Conservation (phyloP, 2,113 vertebrate species). For the Hippocampus mohnikei region DNA sequence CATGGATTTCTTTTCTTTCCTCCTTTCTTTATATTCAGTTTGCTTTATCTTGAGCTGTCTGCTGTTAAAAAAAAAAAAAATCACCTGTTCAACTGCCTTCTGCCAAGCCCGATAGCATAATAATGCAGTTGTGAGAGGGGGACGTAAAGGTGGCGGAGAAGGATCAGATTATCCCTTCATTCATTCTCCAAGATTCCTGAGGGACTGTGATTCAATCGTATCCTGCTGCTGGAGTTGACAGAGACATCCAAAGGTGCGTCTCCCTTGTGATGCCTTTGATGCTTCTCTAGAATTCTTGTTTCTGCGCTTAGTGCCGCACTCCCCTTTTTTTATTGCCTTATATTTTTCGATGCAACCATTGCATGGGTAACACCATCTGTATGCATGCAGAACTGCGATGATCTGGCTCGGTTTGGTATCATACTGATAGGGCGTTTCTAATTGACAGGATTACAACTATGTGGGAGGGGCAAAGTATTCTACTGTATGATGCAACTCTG, state of each 20-base stretch:
- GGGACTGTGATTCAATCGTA: slow-evolving; percentile 45
- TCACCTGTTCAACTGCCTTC: slow-evolving; percentile 13
- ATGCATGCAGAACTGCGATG: background rate
- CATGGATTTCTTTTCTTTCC: slow-evolving; percentile 33
- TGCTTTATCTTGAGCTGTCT: slow-evolving; percentile 8
- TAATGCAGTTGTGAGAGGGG: background rate
- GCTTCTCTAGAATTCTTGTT: slow-evolving; percentile 18
- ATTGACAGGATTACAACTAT: too few relatives aligned
- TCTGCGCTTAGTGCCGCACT: background rate
- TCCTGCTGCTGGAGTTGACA: slow-evolving; percentile 41
- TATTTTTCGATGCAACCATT: background rate
- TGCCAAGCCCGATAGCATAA: slow-evolving; percentile 15
- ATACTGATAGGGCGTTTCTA: too few relatives aligned
- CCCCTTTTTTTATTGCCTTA: background rate
- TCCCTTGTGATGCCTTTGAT: slow-evolving; percentile 36
- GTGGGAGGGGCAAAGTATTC: too few relatives aligned
- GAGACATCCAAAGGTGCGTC: slow-evolving; percentile 45
- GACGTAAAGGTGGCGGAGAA: background rate
- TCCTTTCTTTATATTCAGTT: slow-evolving; percentile 18
- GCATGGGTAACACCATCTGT: background rate
- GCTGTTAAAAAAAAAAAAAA: background rate
- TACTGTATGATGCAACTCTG: too few relatives aligned
- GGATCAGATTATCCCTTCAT: slow-evolving; percentile 36
- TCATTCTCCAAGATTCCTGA: slow-evolving; percentile 46
- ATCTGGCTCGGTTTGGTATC: background rate